phyloP scores from a whole-genome alignment of 2,797 vertebrate species.

The Rhincodon typus region DNA sequence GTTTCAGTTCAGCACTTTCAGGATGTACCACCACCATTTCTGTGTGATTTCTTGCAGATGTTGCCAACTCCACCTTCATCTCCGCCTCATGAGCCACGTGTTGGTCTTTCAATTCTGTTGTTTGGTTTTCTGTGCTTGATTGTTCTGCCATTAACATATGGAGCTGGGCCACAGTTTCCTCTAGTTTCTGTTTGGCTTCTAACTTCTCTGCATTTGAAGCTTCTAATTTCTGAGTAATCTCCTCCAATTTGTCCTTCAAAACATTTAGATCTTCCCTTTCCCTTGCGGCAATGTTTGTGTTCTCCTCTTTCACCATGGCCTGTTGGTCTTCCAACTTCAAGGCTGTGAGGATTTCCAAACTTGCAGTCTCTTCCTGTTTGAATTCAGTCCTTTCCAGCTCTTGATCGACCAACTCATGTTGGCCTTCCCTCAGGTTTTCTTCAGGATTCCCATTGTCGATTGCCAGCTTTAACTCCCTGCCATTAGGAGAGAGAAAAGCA shows the following conservation, averaged over 20 bases:
- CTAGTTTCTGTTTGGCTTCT: constrained; percentile 2
- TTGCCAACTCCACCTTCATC: background rate
- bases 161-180: background rate
- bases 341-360: constrained; percentile 36
- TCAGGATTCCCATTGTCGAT: background rate
- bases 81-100: background rate
- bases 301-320: constrained; percentile 32
- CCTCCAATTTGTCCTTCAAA: constrained; percentile 38
- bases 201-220: background rate
- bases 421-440: background rate
- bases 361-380: constrained; percentile 32
- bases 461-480: background rate
- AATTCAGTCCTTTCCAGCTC: constrained; percentile 37
- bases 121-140: accelerated
- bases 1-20: constrained; percentile 21
- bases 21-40: constrained; percentile 17
- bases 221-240: constrained; percentile 17
- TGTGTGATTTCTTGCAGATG: background rate
- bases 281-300: background rate
- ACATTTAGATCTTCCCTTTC: background rate
- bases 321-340: constrained; percentile 19
- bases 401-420: background rate
- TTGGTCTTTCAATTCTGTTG: background rate
- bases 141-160: background rate
- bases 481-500: too few species aligned